Conservation (phyloP, 1,140 invertebrate genomes). For the Zaprionus kolodkinae region DNA sequence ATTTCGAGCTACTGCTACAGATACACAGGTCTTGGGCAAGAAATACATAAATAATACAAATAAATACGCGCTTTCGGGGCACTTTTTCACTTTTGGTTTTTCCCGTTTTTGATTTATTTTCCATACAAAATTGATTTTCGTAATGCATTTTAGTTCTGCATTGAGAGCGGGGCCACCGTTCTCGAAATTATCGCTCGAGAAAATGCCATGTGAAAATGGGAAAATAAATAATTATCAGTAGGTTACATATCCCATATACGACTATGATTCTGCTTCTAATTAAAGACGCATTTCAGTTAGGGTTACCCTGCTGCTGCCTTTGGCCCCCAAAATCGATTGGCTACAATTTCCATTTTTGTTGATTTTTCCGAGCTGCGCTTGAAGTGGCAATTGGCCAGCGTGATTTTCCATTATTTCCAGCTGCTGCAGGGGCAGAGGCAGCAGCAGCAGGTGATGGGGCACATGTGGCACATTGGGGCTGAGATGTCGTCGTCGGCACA, state of each 20-base stretch:
- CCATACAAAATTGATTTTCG: constrained; percentile 80
- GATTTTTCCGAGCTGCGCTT: constrained; percentile 53
- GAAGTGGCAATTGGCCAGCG: constrained; percentile 75
- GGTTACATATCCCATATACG: constrained; percentile 34
- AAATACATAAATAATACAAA: constrained; percentile 72
- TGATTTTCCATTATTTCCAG: constrained; percentile 74
- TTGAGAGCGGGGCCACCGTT: constrained; percentile 30
- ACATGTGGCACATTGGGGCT: neutral
- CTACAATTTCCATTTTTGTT: constrained; percentile 80
- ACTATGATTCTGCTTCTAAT: constrained; percentile 60
- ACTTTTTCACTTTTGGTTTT: constrained; percentile 63
- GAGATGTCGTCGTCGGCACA: constrained; percentile 70
- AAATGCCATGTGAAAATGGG: constrained; percentile 61
- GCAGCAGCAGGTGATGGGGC: constrained; percentile 14
- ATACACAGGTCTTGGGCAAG: constrained; percentile 6
- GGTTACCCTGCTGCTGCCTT: too few species aligned
- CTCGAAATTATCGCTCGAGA: constrained; percentile 64
- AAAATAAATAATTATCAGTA: constrained; percentile 75
- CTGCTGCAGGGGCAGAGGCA: too few species aligned
- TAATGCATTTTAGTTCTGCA: constrained; percentile 83
- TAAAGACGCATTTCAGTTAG: constrained; percentile 60
- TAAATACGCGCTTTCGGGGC: constrained; percentile 45
- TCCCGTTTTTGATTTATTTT: constrained; percentile 80
- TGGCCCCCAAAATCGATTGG: constrained; percentile 72
- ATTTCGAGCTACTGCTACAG: neutral